Conservation (phyloP, 2,113 vertebrate species). For the Pogonocichla stellata region DNA sequence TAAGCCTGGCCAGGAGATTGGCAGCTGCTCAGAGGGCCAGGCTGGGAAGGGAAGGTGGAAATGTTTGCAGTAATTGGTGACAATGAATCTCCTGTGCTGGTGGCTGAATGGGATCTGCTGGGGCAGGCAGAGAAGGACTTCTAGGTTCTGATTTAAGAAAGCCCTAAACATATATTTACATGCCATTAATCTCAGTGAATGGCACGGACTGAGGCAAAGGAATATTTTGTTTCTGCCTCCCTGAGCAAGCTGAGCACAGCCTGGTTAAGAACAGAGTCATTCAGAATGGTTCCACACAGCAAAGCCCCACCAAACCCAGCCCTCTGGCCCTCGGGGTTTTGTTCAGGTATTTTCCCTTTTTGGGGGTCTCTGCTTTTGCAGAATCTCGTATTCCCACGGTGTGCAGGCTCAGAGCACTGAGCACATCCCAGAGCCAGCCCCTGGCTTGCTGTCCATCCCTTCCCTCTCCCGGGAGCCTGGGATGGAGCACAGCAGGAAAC, state of each 20-base stretch:
- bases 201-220: neutral
- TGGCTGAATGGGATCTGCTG: neutral
- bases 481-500: neutral
- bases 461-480: neutral
- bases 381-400: neutral
- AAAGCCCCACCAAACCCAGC: neutral
- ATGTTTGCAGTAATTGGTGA: neutral
- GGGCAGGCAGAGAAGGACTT: neutral
- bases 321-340: fast-evolving
- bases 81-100: neutral
- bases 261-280: neutral
- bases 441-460: neutral
- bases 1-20: neutral
- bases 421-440: neutral
- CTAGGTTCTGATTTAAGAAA: neutral
- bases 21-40: neutral
- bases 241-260: neutral
- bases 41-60: neutral
- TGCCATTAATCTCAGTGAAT: neutral
- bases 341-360: neutral
- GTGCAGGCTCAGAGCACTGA: neutral
- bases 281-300: neutral
- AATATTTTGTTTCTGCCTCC: neutral
- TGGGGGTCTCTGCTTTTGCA: neutral
- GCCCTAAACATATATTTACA: neutral